Conservation (phyloP, 2,113 vertebrate species). For the Scatophagus argus region DNA sequence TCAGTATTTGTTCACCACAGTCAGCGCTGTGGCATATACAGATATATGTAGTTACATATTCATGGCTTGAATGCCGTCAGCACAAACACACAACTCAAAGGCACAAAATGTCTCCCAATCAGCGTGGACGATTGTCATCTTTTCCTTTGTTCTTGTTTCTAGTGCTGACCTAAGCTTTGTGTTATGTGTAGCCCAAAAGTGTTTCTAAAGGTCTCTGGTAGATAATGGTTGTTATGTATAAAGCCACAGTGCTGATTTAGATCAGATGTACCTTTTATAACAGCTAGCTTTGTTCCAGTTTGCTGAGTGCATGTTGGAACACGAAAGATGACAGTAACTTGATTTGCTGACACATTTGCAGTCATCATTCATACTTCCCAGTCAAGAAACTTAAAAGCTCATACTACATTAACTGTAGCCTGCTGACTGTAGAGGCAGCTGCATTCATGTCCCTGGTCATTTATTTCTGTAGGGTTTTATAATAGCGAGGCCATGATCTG, state of each 20-base stretch:
- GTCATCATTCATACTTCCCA: too few relatives aligned
- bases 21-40: too few relatives aligned
- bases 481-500: neutral
- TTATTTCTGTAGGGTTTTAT: neutral
- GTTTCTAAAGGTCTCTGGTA: constrained; percentile 1
- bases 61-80: neutral
- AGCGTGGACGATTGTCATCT: too few relatives aligned
- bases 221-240: constrained; percentile 32
- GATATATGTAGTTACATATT: neutral
- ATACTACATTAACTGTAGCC: neutral
- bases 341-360: neutral
- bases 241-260: constrained; percentile 12
- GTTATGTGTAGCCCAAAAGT: constrained; percentile 41
- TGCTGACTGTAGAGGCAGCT: neutral
- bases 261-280: constrained; percentile 27
- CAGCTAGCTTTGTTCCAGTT: constrained; percentile 1
- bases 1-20: neutral
- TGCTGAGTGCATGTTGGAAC: constrained; percentile 26
- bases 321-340: constrained; percentile 29
- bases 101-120: too few relatives aligned
- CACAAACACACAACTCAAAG: neutral
- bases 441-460: neutral
- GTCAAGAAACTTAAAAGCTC: neutral
- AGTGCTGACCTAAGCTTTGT: constrained; percentile 5
- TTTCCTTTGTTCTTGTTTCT: constrained; percentile 5